A percentile compares a stretch with the other conserved stretches of the same genome.
Evolutionary conservation across 2,113 vertebrate species (phyloP).

Genomic region (Callionymus lyra): DNA sequence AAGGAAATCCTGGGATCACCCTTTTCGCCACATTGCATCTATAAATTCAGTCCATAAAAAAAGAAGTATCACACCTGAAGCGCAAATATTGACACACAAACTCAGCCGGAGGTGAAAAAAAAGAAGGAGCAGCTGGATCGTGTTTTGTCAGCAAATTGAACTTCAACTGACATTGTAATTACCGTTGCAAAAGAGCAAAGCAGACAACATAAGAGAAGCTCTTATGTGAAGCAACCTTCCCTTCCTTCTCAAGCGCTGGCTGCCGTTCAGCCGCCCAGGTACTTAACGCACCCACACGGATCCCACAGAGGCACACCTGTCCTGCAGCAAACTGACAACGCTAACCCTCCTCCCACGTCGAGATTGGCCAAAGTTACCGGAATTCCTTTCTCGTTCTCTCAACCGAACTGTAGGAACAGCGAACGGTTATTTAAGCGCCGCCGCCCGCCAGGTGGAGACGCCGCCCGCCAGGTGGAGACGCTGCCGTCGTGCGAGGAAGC

Average conservation of each 20-base stretch:
- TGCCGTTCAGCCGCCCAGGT: conserved; percentile 7
- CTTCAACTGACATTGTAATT: conserved; percentile 45
- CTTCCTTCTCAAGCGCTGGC: conserved; percentile 11
- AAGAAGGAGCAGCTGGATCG: conserved; percentile 53
- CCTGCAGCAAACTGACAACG: conserved; percentile 27
- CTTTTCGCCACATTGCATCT: too few relatives aligned
- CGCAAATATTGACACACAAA: conserved; percentile 10
- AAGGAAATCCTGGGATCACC: too few relatives aligned
- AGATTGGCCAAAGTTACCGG: too few relatives aligned
- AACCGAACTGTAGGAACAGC: not conserved
- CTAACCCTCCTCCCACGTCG: too few relatives aligned
- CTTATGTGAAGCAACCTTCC: conserved; percentile 17
- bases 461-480: conserved; percentile 12
- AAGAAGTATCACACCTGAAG: too few relatives aligned
- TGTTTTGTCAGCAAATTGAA: conserved; percentile 53
- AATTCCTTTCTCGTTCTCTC: too few relatives aligned
- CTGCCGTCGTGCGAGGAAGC: conserved; percentile 25
- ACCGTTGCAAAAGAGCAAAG: conserved; percentile 40
- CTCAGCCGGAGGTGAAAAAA: conserved; percentile 19
- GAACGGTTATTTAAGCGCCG: not conserved
- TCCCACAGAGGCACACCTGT: conserved; percentile 29
- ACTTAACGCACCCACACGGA: conserved; percentile 1
- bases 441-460: conserved; percentile 7
- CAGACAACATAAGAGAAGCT: conserved; percentile 1
- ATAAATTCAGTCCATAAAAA: too few relatives aligned